phyloP scores from a whole-genome alignment of 2,888 invertebrate genomes.

The Acanthoscelides obtectus region DNA sequence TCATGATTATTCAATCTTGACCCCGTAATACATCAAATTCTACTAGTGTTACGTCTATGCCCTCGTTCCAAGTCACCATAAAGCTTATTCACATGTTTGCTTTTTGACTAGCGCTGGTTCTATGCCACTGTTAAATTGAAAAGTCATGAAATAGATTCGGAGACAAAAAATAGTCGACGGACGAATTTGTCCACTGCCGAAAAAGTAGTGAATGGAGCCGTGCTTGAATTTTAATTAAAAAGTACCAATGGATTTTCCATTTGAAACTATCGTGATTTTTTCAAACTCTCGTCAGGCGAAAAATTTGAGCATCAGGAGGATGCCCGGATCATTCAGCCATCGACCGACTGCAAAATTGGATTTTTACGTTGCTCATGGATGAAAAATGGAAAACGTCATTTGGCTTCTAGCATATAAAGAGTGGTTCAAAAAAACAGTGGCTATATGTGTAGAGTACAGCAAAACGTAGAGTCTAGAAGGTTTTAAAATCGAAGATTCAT shows the following conservation, averaged over 20 bases:
- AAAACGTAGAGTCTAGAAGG: too few species aligned
- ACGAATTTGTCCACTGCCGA: conserved; percentile 13
- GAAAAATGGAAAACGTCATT: not conserved
- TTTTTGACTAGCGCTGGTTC: not conserved
- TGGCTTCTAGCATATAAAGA: too few species aligned
- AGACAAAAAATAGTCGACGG: conserved; percentile 14
- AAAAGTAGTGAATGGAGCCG: conserved; percentile 13
- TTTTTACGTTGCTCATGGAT: not conserved
- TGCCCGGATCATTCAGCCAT: not conserved
- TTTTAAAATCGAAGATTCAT: too few species aligned
- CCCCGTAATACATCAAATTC: too few species aligned
- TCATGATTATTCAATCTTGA: too few species aligned
- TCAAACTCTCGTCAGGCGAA: not conserved
- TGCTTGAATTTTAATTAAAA: conserved; percentile 20
- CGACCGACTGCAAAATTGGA: not conserved
- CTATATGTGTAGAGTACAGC: too few species aligned
- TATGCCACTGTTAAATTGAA: conserved; percentile 14
- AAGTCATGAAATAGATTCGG: conserved; percentile 19
- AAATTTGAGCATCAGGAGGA: not conserved
- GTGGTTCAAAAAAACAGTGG: too few species aligned
- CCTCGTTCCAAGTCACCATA: not conserved
- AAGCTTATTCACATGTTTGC: not conserved
- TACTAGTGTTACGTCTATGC: not conserved
- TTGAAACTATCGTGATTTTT: not conserved
- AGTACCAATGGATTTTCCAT: not conserved